phyloP scores from a whole-genome alignment of 2,888 invertebrate genomes.

The Idaea biselata region DNA sequence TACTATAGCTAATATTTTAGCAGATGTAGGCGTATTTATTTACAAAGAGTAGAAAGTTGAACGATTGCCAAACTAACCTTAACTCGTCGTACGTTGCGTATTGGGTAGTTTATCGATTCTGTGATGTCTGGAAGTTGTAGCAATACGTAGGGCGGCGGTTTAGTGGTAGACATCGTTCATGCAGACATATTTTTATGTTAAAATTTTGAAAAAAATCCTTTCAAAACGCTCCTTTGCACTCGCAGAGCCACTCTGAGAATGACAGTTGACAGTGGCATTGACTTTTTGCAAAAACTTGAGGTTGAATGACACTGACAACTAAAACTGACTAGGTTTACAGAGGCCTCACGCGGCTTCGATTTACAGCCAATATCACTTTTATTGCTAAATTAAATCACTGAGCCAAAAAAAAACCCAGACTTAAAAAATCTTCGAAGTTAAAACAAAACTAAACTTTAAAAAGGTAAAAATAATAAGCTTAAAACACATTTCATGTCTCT shows the following conservation, averaged over 20 bases:
- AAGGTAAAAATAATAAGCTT: too few relatives aligned
- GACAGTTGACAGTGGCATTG: neutral
- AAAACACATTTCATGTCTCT: too few relatives aligned
- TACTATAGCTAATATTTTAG: neutral
- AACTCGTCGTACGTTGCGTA: slow-evolving; percentile 85
- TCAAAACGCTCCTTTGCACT: slow-evolving; percentile 5
- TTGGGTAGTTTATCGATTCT: slow-evolving; percentile 80
- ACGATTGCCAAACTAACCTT: slow-evolving; percentile 80
- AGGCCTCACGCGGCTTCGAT: too few relatives aligned
- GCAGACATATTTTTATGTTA: slow-evolving; percentile 32
- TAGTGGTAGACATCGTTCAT: slow-evolving; percentile 56
- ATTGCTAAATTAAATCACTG: too few relatives aligned
- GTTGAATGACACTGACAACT: neutral
- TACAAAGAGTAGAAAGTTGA: slow-evolving; percentile 34
- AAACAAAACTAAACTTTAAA: too few relatives aligned
- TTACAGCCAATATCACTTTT: too few relatives aligned
- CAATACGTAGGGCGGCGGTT: slow-evolving; percentile 70
- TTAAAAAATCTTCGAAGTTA: too few relatives aligned
- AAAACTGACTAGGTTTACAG: too few relatives aligned
- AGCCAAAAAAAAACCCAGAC: too few relatives aligned
- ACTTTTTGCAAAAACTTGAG: too few relatives aligned
- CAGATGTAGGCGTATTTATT: neutral
- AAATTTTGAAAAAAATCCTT: slow-evolving; percentile 15
- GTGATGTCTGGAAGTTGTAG: slow-evolving; percentile 82
- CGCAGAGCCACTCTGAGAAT: neutral